Conservation (phyloP, 2,797 vertebrate genomes). For the Diplodus sargus region DNA sequence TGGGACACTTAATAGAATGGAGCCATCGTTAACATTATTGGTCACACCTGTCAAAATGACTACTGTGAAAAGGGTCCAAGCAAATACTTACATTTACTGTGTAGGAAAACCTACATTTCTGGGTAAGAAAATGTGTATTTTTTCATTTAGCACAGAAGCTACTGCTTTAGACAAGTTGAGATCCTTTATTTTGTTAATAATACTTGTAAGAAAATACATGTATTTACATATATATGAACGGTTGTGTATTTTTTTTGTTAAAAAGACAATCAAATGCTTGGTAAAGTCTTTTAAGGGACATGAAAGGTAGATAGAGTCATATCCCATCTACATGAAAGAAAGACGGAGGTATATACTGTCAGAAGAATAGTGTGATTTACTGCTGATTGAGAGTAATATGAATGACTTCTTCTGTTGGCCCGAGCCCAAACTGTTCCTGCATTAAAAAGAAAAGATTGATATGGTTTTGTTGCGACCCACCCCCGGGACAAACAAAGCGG, state of each 20-base stretch:
- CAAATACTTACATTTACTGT: background rate
- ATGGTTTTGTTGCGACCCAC: constrained; percentile 37
- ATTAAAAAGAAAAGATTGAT: constrained; percentile 36
- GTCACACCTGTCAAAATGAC: no score
- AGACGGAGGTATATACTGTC: background rate
- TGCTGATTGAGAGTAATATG: background rate
- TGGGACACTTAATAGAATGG: no score
- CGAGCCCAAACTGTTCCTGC: constrained; percentile 19
- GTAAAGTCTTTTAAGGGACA: background rate
- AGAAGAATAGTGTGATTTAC: background rate
- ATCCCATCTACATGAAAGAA: background rate
- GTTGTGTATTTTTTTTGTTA: background rate
- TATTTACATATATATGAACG: no score
- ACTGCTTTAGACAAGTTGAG: background rate
- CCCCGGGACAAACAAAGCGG: constrained; percentile 42
- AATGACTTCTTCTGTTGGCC: constrained; percentile 20
- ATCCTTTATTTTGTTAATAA: background rate
- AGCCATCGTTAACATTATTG: no score
- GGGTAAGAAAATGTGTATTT: background rate
- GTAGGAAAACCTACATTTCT: background rate
- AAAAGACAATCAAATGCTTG: background rate
- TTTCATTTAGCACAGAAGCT: background rate
- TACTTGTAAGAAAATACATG: no score
- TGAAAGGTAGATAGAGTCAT: background rate
- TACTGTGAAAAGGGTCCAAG: no score